phyloP scores from a whole-genome alignment of 2,888 invertebrate species.

The Drosophila stalkeri region DNA sequence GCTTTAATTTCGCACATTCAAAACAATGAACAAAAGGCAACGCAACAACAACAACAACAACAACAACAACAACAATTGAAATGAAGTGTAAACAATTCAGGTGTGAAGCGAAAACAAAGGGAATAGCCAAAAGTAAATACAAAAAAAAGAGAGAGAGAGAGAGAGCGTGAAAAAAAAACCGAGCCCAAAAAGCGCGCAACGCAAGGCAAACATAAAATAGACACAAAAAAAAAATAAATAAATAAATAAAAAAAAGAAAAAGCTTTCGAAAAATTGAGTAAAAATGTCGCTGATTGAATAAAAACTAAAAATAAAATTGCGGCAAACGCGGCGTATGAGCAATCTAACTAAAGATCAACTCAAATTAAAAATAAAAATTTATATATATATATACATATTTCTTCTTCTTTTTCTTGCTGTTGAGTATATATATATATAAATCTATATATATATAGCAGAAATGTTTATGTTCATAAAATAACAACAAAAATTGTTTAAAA shows the following conservation, averaged over 20 bases:
- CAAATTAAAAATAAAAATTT: slow-evolving; percentile 25
- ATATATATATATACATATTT: slow-evolving; percentile 27
- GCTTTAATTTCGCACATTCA: slow-evolving; percentile 26
- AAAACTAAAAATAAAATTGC: slow-evolving; percentile 76
- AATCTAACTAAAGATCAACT: slow-evolving; percentile 52
- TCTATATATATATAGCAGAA: slow-evolving; percentile 43
- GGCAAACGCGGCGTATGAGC: slow-evolving; percentile 70
- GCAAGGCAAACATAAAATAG: slow-evolving; percentile 59
- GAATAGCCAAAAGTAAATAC: slow-evolving; percentile 9
- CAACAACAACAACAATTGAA: slow-evolving; percentile 27
- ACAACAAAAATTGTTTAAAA: slow-evolving; percentile 35
- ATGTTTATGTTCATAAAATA: slow-evolving; percentile 59
- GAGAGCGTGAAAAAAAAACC: slow-evolving; percentile 27
- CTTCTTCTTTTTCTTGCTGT: no score
- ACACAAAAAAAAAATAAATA: slow-evolving; percentile 24
- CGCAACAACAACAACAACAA: slow-evolving; percentile 22
- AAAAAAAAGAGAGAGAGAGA: slow-evolving; percentile 2
- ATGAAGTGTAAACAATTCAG: slow-evolving; percentile 57
- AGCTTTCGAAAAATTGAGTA: slow-evolving; percentile 29
- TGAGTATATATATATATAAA: slow-evolving; percentile 4
- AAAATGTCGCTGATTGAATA: slow-evolving; percentile 81
- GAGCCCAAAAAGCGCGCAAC: slow-evolving; percentile 20
- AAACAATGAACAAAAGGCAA: slow-evolving; percentile 33
- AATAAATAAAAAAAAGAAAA: slow-evolving; percentile 25
- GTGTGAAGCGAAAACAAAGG: slow-evolving; percentile 45